These are phyloP conservation scores for Plotosus lineatus DNA, from an alignment of 2,113 vertebrate species.

Conservation along the genomic window DNA sequence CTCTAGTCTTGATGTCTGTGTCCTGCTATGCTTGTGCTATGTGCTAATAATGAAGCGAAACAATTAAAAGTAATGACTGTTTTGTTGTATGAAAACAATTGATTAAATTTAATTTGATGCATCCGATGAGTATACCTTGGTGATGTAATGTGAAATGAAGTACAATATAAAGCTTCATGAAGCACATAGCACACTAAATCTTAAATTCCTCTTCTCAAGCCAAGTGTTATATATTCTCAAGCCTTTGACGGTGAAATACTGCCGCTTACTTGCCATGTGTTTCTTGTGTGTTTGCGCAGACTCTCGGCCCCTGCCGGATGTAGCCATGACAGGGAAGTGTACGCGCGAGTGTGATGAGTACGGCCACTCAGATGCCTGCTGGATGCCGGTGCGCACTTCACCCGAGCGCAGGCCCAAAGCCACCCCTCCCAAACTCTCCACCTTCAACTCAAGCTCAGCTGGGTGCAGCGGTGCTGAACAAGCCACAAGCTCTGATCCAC, in stretches of 20 bases:
- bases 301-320: conserved; percentile 98
- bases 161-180: conserved; percentile 49
- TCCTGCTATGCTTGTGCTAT: conserved; percentile 63
- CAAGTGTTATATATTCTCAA: conserved; percentile 12
- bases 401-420: conserved; percentile 92
- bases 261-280: conserved; percentile 45
- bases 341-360: conserved; percentile 97
- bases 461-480: conserved; percentile 76
- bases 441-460: conserved; percentile 86
- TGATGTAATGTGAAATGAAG: conserved; percentile 9
- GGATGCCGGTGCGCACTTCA: conserved; percentile 98
- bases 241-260: conserved; percentile 34
- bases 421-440: conserved; percentile 96
- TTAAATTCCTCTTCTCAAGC: conserved; percentile 5
- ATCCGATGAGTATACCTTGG: conserved; percentile 4
- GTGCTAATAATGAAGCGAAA: conserved; percentile 66
- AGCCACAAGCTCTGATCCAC: conserved; percentile 89
- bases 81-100: neutral
- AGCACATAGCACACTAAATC: conserved; percentile 60
- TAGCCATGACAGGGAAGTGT: conserved; percentile 98
- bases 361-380: conserved; percentile 98
- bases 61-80: neutral
- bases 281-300: conserved; percentile 74
- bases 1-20: conserved; percentile 52
- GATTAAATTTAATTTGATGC: conserved; percentile 21